phyloP scores from a whole-genome alignment of 2,113 vertebrate genomes.

The Triplophysa tibetana region DNA sequence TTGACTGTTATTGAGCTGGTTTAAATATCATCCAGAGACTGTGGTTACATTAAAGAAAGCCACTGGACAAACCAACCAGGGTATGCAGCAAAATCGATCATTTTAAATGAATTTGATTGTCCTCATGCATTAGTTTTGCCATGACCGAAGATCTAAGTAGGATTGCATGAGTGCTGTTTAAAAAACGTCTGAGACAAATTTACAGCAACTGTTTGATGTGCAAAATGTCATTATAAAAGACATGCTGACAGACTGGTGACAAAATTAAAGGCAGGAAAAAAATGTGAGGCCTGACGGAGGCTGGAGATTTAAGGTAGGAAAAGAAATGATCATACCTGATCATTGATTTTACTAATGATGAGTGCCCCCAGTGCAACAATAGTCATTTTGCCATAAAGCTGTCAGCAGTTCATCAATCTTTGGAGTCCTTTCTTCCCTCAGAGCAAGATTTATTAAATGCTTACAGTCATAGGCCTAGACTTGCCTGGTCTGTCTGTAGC shows the following conservation, averaged over 20 bases:
- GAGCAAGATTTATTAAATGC: constrained; percentile 88
- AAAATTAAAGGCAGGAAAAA: constrained; percentile 68
- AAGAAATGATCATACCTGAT: constrained; percentile 74
- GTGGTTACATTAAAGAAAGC: background rate
- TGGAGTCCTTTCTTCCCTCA: constrained; percentile 78
- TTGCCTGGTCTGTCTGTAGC: constrained; percentile 72
- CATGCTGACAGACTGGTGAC: constrained; percentile 67
- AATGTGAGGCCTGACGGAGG: constrained; percentile 1
- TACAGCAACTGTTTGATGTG: constrained; percentile 24
- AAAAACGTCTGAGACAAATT: constrained; percentile 7
- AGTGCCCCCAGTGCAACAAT: constrained; percentile 77
- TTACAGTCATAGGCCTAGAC: constrained; percentile 75
- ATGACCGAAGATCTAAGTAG: constrained; percentile 7
- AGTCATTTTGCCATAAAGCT: constrained; percentile 81
- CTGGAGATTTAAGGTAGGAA: constrained; percentile 59
- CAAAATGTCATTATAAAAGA: constrained; percentile 44
- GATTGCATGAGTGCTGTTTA: constrained; percentile 10
- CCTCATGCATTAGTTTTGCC: constrained; percentile 27
- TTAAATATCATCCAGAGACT: constrained; percentile 25
- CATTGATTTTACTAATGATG: constrained; percentile 80
- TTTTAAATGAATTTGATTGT: constrained; percentile 25
- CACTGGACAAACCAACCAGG: background rate
- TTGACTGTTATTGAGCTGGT: constrained; percentile 9
- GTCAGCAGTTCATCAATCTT: constrained; percentile 87
- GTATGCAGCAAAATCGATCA: constrained; percentile 9